Evolutionary conservation across 53 echinoderm and acorn worm genomes (phyloP).

Genomic region (Glandiceps talaboti): DNA sequence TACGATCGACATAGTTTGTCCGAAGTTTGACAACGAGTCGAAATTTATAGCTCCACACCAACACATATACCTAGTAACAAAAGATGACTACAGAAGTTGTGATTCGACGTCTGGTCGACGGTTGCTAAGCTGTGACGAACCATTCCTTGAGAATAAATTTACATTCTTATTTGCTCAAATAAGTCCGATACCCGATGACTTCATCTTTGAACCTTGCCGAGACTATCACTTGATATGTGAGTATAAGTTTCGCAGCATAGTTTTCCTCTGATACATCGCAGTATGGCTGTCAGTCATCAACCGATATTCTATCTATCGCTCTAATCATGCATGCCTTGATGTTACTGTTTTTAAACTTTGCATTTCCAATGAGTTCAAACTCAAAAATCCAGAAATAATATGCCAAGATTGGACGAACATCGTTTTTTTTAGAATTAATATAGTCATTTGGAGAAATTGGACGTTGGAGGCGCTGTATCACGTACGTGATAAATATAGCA

Average conservation of each 20-base stretch:
- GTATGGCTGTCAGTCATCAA: too few species aligned
- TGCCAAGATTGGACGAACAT: too few species aligned
- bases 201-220: background rate
- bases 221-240: background rate
- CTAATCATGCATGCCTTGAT: too few species aligned
- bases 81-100: background rate
- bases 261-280: background rate
- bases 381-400: too few species aligned
- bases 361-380: too few species aligned
- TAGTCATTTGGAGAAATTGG: too few species aligned
- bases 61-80: background rate
- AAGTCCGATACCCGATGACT: background rate
- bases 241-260: background rate
- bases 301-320: too few species aligned
- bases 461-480: too few species aligned
- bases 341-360: too few species aligned
- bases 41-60: background rate
- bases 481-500: too few species aligned
- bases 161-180: background rate
- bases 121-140: background rate
- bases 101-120: background rate
- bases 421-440: too few species aligned
- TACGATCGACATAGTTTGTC: background rate
- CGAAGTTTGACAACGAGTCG: background rate
- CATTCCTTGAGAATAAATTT: background rate